Base-by-base conservation (phyloP, 92 coral and sea anemone species). In the Diadumene lineata region DNA sequence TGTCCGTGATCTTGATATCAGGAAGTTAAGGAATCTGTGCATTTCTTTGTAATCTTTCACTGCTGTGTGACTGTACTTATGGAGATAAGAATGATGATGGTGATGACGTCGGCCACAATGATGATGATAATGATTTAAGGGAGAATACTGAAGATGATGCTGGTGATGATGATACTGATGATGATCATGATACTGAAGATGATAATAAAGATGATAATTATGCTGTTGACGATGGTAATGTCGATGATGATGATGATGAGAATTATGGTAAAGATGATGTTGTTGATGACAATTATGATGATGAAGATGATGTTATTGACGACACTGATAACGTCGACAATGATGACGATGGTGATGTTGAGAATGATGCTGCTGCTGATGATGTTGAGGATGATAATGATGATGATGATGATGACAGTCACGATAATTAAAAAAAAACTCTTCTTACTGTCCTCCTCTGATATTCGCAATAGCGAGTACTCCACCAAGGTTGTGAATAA, bases 361-460 rank as follows among this genome's bases (percentile, higher is more conserved):
- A 4, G n/a, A n/a, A 53, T 16, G 18, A 53, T 53, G 60, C 10
- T 53, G 60, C 10, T 53, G 60, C 3, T 53, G 60, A 21, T 53
- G 60, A 21, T 16, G 18, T 9, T 53, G 60, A 53, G 10, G 60
- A 53, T 53, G 60, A 21, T 53, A 23, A 21, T 53, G 24, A 21
- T 21, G 60, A 21, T 53, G 60, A 21, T 53, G 18, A 21, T 53
- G 60, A 4, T 23, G 19, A 53, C 24, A 21, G n/a, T n/a, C n/a
- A n/a, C n/a, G n/a, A n/a, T n/a, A n/a, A n/a, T n/a, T n/a, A n/a
- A n/a, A n/a, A n/a, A n/a, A n/a, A n/a, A n/a, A n/a, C n/a, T 15
- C 24, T 25, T 86, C 98, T 72, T 74, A 94, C 98, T 97, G 97
- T 69, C 98, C 98, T n/a, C 98, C 98, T 50, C 98, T 90, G 46